Evolutionary conservation across 30 jellyfish, hydroid and myxozoan species (phyloP).

Genomic region (Haliclystus octoradiatus): DNA sequence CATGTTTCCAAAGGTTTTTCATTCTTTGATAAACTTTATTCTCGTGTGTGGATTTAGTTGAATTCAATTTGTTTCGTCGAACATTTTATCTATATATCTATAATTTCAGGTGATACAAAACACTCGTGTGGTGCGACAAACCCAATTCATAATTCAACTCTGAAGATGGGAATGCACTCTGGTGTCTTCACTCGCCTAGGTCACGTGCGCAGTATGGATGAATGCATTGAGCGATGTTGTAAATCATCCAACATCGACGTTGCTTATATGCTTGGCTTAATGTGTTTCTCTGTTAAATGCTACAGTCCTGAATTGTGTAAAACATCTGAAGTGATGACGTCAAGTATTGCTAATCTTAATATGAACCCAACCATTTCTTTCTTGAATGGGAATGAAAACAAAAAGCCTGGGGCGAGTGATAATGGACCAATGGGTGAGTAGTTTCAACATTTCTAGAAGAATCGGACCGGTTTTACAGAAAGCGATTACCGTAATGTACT

Average conservation of each 20-base stretch:
- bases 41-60: too few species aligned
- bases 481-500: too few species aligned
- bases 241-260: constrained; percentile 87
- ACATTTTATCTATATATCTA: too few species aligned
- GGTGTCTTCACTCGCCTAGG: constrained; percentile 89
- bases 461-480: too few species aligned
- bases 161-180: constrained; percentile 93
- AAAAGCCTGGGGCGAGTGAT: too few species aligned
- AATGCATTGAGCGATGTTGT: constrained; percentile 92
- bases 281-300: constrained; percentile 92
- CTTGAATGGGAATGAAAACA: constrained; percentile 51
- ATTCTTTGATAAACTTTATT: too few species aligned
- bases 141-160: constrained; percentile 66
- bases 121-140: constrained; percentile 87
- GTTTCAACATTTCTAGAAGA: too few species aligned
- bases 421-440: too few species aligned
- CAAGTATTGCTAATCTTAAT: constrained; percentile 67
- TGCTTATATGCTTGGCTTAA: constrained; percentile 86
- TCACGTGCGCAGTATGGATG: constrained; percentile 76
- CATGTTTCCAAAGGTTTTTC: too few species aligned
- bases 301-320: constrained; percentile 82
- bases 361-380: constrained; percentile 89
- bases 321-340: constrained; percentile 76
- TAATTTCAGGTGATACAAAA: constrained; percentile 40
- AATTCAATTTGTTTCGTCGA: too few species aligned